Evolutionary conservation across 1,140 invertebrate species (phyloP).

Genomic region (Drosophila baimaii): DNA sequence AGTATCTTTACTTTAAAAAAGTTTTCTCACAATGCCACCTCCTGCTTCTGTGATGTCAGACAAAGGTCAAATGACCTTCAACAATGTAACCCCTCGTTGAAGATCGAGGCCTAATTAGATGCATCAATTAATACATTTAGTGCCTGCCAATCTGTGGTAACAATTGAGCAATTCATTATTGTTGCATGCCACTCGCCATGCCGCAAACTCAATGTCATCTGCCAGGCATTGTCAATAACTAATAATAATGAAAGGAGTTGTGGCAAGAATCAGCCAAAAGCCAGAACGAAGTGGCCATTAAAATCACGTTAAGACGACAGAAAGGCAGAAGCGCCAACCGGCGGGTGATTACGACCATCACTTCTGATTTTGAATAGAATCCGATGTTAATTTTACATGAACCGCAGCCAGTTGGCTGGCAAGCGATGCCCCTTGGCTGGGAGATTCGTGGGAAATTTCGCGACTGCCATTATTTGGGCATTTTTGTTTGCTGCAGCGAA

Average conservation of each 20-base stretch:
- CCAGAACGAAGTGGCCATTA: constrained; percentile 65
- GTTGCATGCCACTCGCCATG: constrained; percentile 33
- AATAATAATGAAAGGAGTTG: constrained; percentile 37
- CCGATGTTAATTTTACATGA: constrained; percentile 71
- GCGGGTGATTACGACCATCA: constrained; percentile 63
- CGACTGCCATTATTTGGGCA: constrained; percentile 73
- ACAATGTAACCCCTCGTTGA: neutral
- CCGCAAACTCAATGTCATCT: constrained; percentile 67
- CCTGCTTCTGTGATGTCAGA: neutral
- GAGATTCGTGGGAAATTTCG: constrained; percentile 76
- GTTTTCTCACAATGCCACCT: neutral
- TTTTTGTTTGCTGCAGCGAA: constrained; percentile 62
- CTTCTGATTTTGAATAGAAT: constrained; percentile 78
- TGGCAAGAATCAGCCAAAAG: constrained; percentile 33
- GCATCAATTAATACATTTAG: neutral
- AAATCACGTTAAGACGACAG: constrained; percentile 67
- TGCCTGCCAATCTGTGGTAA: constrained; percentile 6
- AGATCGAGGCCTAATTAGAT: neutral
- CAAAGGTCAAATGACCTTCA: neutral
- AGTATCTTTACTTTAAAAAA: neutral
- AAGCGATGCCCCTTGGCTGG: constrained; percentile 30
- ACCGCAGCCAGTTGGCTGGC: constrained; percentile 33
- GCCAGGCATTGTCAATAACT: constrained; percentile 29
- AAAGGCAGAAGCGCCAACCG: constrained; percentile 59
- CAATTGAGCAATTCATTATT: constrained; percentile 65